A percentile compares a stretch with the other conserved stretches of the same genome.
These are phyloP conservation scores for Tyria jacobaeae DNA, from an alignment of 2,888 invertebrate genomes.

Conservation along the genomic window DNA sequence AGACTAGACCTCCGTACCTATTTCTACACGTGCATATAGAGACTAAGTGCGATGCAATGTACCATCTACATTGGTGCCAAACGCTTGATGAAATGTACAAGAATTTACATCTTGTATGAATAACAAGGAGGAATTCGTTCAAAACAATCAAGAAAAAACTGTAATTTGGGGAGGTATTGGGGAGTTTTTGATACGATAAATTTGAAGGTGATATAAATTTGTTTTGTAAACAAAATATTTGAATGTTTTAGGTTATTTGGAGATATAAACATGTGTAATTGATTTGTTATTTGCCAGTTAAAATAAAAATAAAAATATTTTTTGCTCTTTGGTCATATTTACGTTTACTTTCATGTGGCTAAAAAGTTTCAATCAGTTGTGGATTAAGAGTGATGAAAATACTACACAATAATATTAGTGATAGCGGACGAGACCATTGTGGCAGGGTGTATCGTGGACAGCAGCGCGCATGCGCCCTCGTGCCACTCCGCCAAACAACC, in stretches of 20 bases:
- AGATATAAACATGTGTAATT: background rate
- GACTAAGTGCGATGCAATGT: conserved; percentile 57
- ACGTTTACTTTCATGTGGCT: too few relatives aligned
- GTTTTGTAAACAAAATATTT: background rate
- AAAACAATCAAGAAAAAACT: background rate
- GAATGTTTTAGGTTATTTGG: background rate
- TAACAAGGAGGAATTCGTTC: background rate
- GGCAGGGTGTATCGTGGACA: conserved; percentile 65
- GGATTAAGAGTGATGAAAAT: background rate
- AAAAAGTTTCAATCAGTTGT: too few relatives aligned
- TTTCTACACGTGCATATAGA: conserved; percentile 66
- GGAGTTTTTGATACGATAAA: background rate
- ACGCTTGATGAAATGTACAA: background rate
- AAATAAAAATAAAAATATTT: background rate
- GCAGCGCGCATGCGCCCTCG: conserved; percentile 71
- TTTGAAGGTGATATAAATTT: background rate
- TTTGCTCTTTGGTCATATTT: too few relatives aligned
- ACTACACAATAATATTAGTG: conserved; percentile 15
- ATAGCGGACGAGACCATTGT: conserved; percentile 66
- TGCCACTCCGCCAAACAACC: conserved; percentile 78
- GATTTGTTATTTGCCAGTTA: background rate
- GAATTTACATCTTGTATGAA: background rate
- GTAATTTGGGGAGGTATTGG: background rate
- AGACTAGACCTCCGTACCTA: conserved; percentile 56
- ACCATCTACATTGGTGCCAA: conserved; percentile 47